Percentiles rank a stretch among this genome's conserved stretches.
phyloP scores from a whole-genome alignment of 2,113 vertebrate species.

The Chlorocebus sabaeus region DNA sequence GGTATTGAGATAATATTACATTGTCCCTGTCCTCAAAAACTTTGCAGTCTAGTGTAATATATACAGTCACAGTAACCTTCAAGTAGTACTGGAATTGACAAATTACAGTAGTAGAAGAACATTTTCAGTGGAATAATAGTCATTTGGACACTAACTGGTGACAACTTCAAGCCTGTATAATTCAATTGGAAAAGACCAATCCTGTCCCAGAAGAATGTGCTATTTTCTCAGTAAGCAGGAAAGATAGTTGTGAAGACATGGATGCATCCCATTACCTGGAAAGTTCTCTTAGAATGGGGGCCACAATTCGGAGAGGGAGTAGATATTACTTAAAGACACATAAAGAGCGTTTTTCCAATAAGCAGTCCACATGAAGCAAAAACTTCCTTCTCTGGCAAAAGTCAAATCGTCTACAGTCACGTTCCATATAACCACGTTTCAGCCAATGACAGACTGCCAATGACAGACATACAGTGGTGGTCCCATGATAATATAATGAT shows the following conservation, averaged over 20 bases:
- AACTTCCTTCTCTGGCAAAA: background rate
- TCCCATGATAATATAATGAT: background rate
- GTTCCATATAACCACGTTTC: background rate
- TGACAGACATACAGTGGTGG: background rate
- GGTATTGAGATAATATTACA: background rate
- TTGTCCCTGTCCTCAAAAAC: background rate
- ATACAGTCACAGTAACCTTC: background rate
- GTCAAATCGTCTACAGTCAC: background rate
- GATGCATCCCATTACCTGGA: background rate
- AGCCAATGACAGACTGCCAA: background rate
- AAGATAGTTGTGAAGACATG: background rate
- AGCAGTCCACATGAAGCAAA: background rate
- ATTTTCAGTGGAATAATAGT: constrained; percentile 21
- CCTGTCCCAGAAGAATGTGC: background rate
- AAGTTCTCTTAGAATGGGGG: background rate
- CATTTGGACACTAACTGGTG: background rate
- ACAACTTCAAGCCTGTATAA: background rate
- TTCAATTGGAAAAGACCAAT: background rate
- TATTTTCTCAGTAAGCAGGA: background rate
- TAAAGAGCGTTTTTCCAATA: background rate
- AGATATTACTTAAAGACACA: background rate
- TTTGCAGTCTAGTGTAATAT: background rate
- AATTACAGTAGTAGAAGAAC: background rate
- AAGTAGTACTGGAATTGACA: background rate
- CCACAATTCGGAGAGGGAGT: background rate